Base-by-base conservation (phyloP, 2,113 vertebrate species). In the Leptobrachium leishanense region DNA sequence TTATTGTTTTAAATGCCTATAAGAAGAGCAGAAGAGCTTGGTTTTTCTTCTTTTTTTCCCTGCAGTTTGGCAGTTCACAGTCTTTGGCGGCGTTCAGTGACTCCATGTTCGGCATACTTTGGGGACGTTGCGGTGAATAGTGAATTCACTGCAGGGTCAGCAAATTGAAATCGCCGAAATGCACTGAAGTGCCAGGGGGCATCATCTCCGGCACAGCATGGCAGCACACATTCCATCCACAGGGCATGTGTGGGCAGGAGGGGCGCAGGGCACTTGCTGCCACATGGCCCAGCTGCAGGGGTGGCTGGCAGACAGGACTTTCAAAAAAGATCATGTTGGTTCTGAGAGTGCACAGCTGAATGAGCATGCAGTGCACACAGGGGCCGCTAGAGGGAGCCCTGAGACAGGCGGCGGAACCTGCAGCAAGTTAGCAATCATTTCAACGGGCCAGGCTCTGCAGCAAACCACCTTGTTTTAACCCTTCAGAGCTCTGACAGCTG, bases 331-430 rank as follows among this genome's bases (percentile, higher is more conserved):
- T 91, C 62, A 31, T 10, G 65, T 57, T 77, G 50, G 85, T 82
- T 78, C 72, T 75, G 77, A 79, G 86, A 64, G 72, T 8, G 72
- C 31, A n/a, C 8, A 42, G 40, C 9, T 20, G 72, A 78, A 46
- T 68, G 72, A 62, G 76, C 84, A 53, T 83, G 85, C 83, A 82
- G 55, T 40, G 44, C 74, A 72, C 74, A 1, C 76, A 65, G 20
- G 81, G 79, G 85, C 89, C 92, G 88, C 87, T 92, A 93, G 94
- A 92, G 93, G 93, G 93, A 92, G 94, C 94, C 94, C 90, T 92
- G 86, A 31, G 86, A 87, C 82, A 54, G 65, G 84, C 65, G 39
- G 67, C 8, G 39, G 68, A 54, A 72, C 76, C 6, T 73, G 79
- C 64, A 82, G 4, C 20, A 8, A 42, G 62, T 1, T 0, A 12